phyloP scores from a whole-genome alignment of 2,113 vertebrate species.

The Hippocampus guttulatus region DNA sequence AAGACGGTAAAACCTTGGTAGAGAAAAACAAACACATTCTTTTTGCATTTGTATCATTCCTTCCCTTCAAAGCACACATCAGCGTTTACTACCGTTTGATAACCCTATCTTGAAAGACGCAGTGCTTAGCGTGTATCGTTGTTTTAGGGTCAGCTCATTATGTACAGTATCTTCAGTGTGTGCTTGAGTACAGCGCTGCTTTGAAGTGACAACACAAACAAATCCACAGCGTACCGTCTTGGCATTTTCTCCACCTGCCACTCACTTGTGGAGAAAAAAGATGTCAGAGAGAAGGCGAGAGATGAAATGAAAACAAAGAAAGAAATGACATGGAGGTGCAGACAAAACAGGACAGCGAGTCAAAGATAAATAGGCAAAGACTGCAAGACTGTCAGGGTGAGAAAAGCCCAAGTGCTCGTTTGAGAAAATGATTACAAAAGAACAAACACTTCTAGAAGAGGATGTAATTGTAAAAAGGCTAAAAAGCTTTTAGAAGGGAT shows the following conservation, averaged over 20 bases:
- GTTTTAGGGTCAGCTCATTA: not conserved
- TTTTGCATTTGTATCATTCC: not conserved
- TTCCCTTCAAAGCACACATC: not conserved
- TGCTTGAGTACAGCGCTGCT: not conserved
- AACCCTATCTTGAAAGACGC: not conserved
- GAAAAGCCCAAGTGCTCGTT: not conserved
- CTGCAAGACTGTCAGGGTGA: not conserved
- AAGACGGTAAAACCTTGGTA: not conserved
- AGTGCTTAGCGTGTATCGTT: not conserved
- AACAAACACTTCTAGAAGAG: not conserved
- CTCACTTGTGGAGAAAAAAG: conserved; percentile 41
- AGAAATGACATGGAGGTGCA: conserved; percentile 12
- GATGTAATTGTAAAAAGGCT: not conserved
- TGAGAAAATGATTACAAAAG: conserved; percentile 15
- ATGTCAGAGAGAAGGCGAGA: conserved; percentile 30
- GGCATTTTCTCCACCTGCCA: conserved; percentile 59
- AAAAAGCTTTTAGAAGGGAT: not conserved
- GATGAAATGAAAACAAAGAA: conserved; percentile 12
- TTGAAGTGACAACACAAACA: conserved; percentile 25
- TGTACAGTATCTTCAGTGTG: not conserved
- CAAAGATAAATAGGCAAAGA: not conserved
- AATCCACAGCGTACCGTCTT: conserved; percentile 31
- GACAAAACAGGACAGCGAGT: conserved; percentile 22
- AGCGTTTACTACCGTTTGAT: not conserved
- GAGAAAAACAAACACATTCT: not conserved